Evolutionary conservation across 37 sponge, comb jelly and placozoan species (phyloP).

Genomic region (Cladorhizidae sp.): DNA sequence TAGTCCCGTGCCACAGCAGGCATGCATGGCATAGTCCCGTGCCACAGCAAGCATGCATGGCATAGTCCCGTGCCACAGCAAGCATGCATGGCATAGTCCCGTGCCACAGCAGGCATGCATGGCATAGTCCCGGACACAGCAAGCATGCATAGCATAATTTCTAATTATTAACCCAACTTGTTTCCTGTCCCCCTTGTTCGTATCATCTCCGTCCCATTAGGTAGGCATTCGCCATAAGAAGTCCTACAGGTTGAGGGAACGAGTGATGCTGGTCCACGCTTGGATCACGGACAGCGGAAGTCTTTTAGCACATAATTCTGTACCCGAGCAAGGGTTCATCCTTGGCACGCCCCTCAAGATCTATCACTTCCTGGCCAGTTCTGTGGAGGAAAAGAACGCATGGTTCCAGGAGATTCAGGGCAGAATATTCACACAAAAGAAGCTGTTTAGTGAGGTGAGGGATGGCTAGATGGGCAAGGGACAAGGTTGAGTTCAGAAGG

Average conservation of each 20-base stretch:
- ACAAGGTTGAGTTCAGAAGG: too few species aligned
- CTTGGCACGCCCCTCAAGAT: conserved; percentile 62
- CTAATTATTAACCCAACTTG: neutral
- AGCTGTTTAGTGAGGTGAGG: conserved; percentile 67
- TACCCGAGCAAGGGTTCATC: conserved; percentile 66
- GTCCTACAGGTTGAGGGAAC: conserved; percentile 72
- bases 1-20: too few species aligned
- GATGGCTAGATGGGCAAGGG: too few species aligned
- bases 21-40: too few species aligned
- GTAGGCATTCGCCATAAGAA: conserved; percentile 39
- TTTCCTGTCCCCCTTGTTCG: neutral
- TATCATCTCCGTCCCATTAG: conserved; percentile 9
- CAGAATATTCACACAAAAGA: conserved; percentile 68
- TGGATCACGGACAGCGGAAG: conserved; percentile 74
- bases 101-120: too few species aligned
- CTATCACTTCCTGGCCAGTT: conserved; percentile 59
- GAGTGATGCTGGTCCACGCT: conserved; percentile 65
- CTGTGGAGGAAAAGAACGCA: conserved; percentile 44
- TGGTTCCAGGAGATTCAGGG: conserved; percentile 69
- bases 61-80: too few species aligned
- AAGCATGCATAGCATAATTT: too few species aligned
- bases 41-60: too few species aligned
- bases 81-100: too few species aligned
- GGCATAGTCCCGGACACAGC: too few species aligned
- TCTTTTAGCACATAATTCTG: neutral